Conservation (phyloP, 2,797 vertebrate species). For the Microcaecilia unicolor region DNA sequence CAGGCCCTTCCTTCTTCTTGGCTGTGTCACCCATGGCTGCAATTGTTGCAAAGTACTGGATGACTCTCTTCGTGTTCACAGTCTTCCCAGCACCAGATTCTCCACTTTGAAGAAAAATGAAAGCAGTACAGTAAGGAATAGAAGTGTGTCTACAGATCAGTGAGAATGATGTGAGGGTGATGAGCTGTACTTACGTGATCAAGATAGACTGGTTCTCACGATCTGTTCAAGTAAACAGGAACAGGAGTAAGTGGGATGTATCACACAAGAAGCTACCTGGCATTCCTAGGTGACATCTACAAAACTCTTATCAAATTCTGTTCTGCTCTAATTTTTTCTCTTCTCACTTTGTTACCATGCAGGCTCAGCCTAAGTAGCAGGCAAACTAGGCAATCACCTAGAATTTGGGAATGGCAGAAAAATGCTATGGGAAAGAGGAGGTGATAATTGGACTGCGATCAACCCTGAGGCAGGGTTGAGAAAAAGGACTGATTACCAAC, state of each 20-base stretch:
- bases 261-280: background rate
- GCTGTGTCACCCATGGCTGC: conserved; percentile 52
- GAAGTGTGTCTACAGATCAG: background rate
- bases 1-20: conserved; percentile 59
- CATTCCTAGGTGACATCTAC: too few species aligned
- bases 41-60: conserved; percentile 85
- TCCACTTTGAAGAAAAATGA: conserved; percentile 51
- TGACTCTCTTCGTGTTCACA: conserved; percentile 83
- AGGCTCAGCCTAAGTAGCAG: too few species aligned
- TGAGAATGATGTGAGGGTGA: background rate
- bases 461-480: too few species aligned
- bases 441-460: too few species aligned
- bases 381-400: too few species aligned
- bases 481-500: too few species aligned
- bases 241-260: background rate
- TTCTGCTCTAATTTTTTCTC: too few species aligned
- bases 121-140: background rate
- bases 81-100: conserved; percentile 87
- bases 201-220: conserved; percentile 74
- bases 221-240: conserved; percentile 41
- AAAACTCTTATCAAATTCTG: too few species aligned
- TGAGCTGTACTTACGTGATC: conserved; percentile 60
- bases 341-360: too few species aligned
- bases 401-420: too few species aligned
- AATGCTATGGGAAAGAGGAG: too few species aligned